These are phyloP conservation scores for Platyrinchus mystaceus DNA, from an alignment of 2,797 vertebrate genomes.

Conservation along the genomic window DNA sequence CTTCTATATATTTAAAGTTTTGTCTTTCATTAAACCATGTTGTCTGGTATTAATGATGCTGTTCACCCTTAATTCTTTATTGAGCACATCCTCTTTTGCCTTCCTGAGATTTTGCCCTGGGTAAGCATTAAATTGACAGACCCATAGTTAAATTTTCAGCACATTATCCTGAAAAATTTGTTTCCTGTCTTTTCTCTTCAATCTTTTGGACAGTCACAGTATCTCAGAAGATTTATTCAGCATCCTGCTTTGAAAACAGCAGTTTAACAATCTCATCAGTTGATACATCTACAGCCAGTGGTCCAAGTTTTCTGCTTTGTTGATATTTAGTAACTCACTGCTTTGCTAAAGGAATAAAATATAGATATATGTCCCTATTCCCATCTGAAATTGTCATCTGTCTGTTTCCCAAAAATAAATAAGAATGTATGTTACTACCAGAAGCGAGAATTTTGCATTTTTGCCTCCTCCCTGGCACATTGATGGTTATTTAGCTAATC, in stretches of 20 bases:
- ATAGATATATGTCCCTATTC: neutral
- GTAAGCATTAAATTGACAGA: slow-evolving; percentile 2
- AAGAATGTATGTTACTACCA: neutral
- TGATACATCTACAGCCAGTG: neutral
- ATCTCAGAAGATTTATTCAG: neutral
- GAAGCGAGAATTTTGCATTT: neutral
- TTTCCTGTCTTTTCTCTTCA: slow-evolving; percentile 23
- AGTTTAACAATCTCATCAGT: neutral
- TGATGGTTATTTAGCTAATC: neutral
- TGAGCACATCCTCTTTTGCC: neutral
- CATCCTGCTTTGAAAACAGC: neutral
- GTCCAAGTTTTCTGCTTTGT: neutral
- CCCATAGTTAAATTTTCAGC: neutral
- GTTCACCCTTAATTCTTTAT: neutral
- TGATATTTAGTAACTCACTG: neutral
- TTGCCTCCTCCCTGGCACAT: neutral
- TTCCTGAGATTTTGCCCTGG: neutral
- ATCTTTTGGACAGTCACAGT: neutral
- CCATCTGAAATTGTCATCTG: neutral
- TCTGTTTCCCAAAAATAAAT: neutral
- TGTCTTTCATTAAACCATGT: neutral
- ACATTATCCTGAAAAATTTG: slow-evolving; percentile 1
- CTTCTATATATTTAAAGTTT: neutral
- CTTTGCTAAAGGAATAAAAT: neutral
- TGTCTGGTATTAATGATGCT: neutral